Conservation (phyloP, 2,888 invertebrate genomes). For the Drosophila acutilabella region DNA sequence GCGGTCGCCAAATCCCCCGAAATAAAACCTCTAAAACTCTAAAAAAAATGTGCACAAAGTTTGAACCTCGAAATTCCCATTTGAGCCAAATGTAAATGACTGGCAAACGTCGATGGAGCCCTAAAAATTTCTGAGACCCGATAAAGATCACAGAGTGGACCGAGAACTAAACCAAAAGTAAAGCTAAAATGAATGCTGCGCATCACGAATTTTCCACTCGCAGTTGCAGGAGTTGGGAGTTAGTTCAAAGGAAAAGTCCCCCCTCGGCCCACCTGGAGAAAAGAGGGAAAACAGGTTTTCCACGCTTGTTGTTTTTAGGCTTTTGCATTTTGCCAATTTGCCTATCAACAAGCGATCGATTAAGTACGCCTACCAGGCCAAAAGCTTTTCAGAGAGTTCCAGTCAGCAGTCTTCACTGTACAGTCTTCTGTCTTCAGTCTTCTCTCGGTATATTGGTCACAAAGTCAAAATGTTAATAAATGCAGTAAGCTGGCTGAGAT, state of each 20-base stretch:
- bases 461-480: slow-evolving; percentile 82
- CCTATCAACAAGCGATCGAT: slow-evolving; percentile 83
- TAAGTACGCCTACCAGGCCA: slow-evolving; percentile 73
- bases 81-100: slow-evolving; percentile 77
- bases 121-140: slow-evolving; percentile 67
- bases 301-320: slow-evolving; percentile 28
- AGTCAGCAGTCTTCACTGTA: slow-evolving; percentile 1
- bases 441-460: slow-evolving; percentile 70
- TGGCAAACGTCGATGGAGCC: slow-evolving; percentile 63
- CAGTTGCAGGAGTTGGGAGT: slow-evolving; percentile 16
- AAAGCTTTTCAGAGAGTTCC: slow-evolving; percentile 9
- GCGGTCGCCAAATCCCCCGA: slow-evolving; percentile 34
- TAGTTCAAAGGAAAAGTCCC: slow-evolving; percentile 49
- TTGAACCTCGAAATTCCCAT: slow-evolving; percentile 54
- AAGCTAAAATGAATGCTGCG: slow-evolving; percentile 58
- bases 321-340: slow-evolving; percentile 80
- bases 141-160: slow-evolving; percentile 75
- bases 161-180: slow-evolving; percentile 62
- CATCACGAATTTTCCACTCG: slow-evolving; percentile 78
- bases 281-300: slow-evolving; percentile 77
- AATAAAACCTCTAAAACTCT: not conserved
- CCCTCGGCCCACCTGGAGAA: not conserved
- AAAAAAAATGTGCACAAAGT: slow-evolving; percentile 22
- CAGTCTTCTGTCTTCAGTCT: slow-evolving; percentile 4
- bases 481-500: slow-evolving; percentile 55